phyloP scores from a whole-genome alignment of 2,888 invertebrate species.

The Pyrgus malvae region DNA sequence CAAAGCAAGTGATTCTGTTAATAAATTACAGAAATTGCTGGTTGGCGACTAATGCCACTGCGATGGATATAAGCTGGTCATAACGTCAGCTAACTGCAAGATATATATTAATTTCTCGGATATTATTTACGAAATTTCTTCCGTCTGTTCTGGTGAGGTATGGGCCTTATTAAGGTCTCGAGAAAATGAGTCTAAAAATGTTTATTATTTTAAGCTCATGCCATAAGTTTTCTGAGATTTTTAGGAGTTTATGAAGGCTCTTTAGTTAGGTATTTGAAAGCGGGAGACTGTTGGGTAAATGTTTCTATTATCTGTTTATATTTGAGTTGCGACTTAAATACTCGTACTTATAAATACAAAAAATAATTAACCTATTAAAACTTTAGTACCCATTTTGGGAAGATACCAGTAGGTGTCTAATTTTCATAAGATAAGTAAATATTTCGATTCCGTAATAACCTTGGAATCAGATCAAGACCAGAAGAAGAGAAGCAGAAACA shows the following conservation, averaged over 20 bases:
- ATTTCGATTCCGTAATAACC: too few relatives aligned
- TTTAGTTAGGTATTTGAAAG: not conserved
- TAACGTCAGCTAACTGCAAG: conserved; percentile 73
- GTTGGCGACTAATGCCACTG: conserved; percentile 73
- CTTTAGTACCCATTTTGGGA: too few relatives aligned
- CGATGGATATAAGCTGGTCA: conserved; percentile 76
- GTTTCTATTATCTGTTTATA: not conserved
- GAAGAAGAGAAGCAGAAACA: too few relatives aligned
- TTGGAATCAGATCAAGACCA: too few relatives aligned
- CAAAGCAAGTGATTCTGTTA: conserved; percentile 66
- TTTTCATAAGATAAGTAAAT: too few relatives aligned
- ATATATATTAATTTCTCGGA: conserved; percentile 78
- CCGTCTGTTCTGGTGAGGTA: conserved; percentile 69
- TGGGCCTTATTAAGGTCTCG: conserved; percentile 62
- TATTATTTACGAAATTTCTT: conserved; percentile 77
- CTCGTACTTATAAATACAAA: too few relatives aligned
- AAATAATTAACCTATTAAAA: too few relatives aligned
- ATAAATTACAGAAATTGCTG: conserved; percentile 80
- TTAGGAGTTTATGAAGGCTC: conserved; percentile 13
- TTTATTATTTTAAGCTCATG: conserved; percentile 22
- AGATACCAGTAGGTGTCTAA: too few relatives aligned
- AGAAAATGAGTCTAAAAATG: conserved; percentile 36
- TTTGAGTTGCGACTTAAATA: too few relatives aligned
- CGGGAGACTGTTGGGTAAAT: too few relatives aligned
- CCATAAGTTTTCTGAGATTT: conserved; percentile 6